Base-by-base conservation (phyloP, 2,113 vertebrate genomes). In the Mastomys natalensis region DNA sequence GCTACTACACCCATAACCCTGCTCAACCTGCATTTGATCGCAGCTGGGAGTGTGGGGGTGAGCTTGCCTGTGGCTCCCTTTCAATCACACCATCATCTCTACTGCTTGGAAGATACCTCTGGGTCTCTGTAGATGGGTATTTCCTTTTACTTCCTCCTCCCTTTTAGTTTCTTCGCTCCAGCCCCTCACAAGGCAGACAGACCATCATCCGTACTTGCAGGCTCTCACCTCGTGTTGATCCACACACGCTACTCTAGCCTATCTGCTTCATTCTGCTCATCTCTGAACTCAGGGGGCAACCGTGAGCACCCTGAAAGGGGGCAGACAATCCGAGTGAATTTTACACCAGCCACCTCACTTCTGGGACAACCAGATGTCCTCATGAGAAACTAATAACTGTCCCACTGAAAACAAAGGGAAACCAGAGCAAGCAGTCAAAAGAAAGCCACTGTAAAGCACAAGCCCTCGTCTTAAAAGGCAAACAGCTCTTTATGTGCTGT, bases 371-470 rank as follows among this genome's bases (percentile, higher is more conserved):
- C 31, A 15, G 19, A 2, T 9, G 12, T 15, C 70, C 43, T 15
- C 26, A 66, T 34, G 15, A 12, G 58, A 21, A 21, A 17, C 45
- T 17, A 12, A 9, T 21, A 53, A 16, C 16, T 1, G 72, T 34
- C 16, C 48, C 17, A 34, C 37, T 2, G 72, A 64, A 91, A 74
- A 77, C 72, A 16, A 17, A 10, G 22, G 6, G 3, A 2, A 1
- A 7, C 0, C 0, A 24, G 15, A 51, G 3, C 2, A 0, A 58
- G 55, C 45, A 37, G n/a, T 66, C 40, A 12, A 0, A 2, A 0
- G 7, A 62, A 0, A n/a, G 87, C 66, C 1, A 1, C 2, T 0
- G 26, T 37, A 7, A 22, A 4, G 10, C 2, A 0, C 3, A 1
- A 6, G 74, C 40, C 82, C 37, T 26, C 19, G 0, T 17, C 48